Base-by-base conservation (phyloP, 2,888 invertebrate genomes). In the Belgica antarctica region DNA sequence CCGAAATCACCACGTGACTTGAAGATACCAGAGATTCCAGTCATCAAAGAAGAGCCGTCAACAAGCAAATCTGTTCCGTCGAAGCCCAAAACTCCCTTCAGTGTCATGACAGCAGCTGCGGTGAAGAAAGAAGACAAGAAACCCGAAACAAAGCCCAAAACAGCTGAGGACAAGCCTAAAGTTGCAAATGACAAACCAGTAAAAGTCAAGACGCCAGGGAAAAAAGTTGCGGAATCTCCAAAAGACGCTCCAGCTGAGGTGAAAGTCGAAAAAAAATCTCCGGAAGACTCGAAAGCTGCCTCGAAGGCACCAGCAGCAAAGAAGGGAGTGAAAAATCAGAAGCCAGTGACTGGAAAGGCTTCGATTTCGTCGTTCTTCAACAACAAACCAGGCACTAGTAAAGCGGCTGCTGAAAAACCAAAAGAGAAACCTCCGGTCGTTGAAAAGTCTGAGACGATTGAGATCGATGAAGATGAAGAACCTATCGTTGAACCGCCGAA, bases 81-180 rank as follows among this genome's bases (percentile, higher is more conserved):
- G n/a, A 66, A 66, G n/a, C 22, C 34, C 1, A 65, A 65, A 19
- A 65, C 65, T 27, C 65, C 65, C 17, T 65, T 65, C 22, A 24
- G 27, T 12, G 22, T 65, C 19, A n/a, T 36, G 8, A 65, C 41
- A 27, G 46, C 65, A 3, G 2, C 46, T 5, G 31, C 15, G 0
- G 47, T 47, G 65, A 65, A 65, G n/a, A 17, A 25, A 19, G 57
- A 57, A 8, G 63, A 41, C 12, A 46, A 46, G 46, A 7, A 22
- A 10, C 59, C 59, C 2, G n/a, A 59, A 8, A n/a, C n/a, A 15
- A 41, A 17, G 22, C 2, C 52, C 4, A 22, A 17, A 52, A 22
- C 19, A n/a, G 22, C 2, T 15, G 22, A 52, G 12, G 7, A 17
- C 12, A 8, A 17, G 22, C 22, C 52, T 22, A n/a, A 7, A 46